Evolutionary conservation across 2,888 invertebrate genomes (phyloP), one percentile per base, ranked within the genome.

Genomic region (Eubasilissa splendida): DNA sequence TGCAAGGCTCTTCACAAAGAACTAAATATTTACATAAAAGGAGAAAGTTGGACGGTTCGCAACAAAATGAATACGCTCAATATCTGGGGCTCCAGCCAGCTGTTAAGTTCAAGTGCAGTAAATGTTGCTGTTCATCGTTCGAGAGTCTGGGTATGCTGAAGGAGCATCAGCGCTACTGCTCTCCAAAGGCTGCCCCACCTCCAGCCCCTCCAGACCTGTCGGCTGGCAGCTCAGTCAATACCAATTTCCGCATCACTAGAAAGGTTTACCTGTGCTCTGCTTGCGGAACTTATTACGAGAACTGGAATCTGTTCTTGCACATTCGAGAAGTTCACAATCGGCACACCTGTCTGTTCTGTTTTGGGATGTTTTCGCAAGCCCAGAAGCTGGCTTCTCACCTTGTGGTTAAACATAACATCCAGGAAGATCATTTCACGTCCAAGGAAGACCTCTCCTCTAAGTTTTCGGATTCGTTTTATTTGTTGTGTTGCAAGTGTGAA

Each of bases 271-370:
- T 96, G 76, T 96, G 96, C 87, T 94, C 95, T 12, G 94, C 95
- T 0, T 96, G 96, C 87, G 94, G 94, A 66, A 95, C 94, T 11
- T 96, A 96, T 86, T 96, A 95, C 88, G 95, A 96, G 88, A 95
- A 95, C 85, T 96, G 96, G 95, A 95, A 96, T 88, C 91, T 96
- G 81, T 96, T 96, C 87, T 88, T 95, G 68, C 96, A 96, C 85
- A 96, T 96, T 93, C 91, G 95, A 77, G 95, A 96, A 86, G 93
- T 94, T 80, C 96, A 97, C 87, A 93, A 94, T 85, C 92, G 95
- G 77, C 95, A 94, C 86, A 94, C 96, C 85, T 97, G 96, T 87
- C 89, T 96, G 76, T 95, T 95, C 88, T 96, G 96, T 87, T 90
- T 96, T 83, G 95, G 95, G 74, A 94, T 96, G 92, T 96, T 96